Evolutionary conservation across 2,888 invertebrate species (phyloP), one percentile per base, ranked within the genome.

Genomic region (Himalopsyche japonica): DNA sequence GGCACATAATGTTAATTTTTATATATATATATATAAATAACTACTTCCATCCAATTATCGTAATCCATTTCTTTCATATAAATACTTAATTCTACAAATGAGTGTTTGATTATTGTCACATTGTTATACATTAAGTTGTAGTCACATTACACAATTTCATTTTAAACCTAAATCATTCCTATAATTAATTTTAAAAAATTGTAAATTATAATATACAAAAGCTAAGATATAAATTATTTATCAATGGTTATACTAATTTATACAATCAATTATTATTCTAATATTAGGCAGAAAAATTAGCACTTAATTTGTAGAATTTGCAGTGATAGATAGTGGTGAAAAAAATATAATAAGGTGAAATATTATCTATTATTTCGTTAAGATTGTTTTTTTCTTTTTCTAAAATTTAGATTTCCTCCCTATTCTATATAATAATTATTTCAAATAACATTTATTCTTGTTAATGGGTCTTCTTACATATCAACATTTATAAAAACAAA

Each of bases 61-160:
- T 89, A 89, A 88, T 89, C 43, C 90, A 90, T 90, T 90, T 90
- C 90, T 90, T 88, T 88, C 88, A 88, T 84, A 83, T 85, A 24
- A 27, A 27, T 70, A 70, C 27, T 70, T 70, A 70, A 43, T 57
- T 24, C 30, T 27, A 70, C 20, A 57, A n/a, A 70, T 70, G 70
- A 70, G 70, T 70, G 30, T 27, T 70, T 70, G 43, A 57, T 57
- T 57, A 70, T 70, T 70, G 70, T 70, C 70, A 70, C 27, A 70
- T 30, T 70, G 12, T 70, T 70, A 70, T 15, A 70, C 12, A 70
- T 30, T 15, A 27, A 70, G 70, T 70, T 70, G 30, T 30, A 27
- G 27, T 70, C 27, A 27, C n/a, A 30, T 20, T 30, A 70, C 30
- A 30, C 70, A 27, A 64, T 27, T 27, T 64, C 49, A 43, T 64